phyloP scores from a whole-genome alignment of 2,113 vertebrate genomes.

The Cebus imitator region DNA sequence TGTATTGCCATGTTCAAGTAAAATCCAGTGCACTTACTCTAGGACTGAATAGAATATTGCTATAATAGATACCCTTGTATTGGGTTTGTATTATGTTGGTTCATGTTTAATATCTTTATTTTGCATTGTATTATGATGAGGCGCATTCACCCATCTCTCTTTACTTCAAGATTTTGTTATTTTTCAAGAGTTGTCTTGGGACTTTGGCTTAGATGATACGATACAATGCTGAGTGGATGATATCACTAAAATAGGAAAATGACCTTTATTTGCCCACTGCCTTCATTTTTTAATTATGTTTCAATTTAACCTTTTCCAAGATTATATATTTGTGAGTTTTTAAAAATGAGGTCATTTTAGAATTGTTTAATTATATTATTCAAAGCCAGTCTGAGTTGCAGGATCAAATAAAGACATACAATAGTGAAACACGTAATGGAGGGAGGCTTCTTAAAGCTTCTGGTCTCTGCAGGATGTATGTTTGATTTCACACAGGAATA shows the following conservation, averaged over 20 bases:
- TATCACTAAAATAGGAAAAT: not conserved
- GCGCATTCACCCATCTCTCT: not conserved
- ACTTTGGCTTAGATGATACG: not conserved
- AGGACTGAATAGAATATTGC: not conserved
- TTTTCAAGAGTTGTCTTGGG: not conserved
- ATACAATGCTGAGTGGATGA: not conserved
- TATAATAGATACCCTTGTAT: not conserved
- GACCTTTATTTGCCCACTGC: not conserved
- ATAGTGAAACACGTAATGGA: not conserved
- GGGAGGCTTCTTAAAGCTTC: not conserved
- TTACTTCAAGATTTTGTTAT: not conserved
- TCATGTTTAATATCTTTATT: not conserved
- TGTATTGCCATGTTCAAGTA: not conserved
- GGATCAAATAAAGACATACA: not conserved
- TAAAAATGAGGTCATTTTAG: not conserved
- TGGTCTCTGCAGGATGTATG: accelerated
- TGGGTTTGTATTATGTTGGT: not conserved
- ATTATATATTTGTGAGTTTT: not conserved
- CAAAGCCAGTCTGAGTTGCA: not conserved
- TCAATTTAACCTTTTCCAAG: not conserved
- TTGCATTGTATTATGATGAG: not conserved
- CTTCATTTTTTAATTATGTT: not conserved
- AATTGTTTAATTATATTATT: not conserved
- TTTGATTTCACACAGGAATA: not conserved
- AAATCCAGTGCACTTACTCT: not conserved